phyloP scores from a whole-genome alignment of 2,888 invertebrate genomes.

The Hypselothyrea guttata region DNA sequence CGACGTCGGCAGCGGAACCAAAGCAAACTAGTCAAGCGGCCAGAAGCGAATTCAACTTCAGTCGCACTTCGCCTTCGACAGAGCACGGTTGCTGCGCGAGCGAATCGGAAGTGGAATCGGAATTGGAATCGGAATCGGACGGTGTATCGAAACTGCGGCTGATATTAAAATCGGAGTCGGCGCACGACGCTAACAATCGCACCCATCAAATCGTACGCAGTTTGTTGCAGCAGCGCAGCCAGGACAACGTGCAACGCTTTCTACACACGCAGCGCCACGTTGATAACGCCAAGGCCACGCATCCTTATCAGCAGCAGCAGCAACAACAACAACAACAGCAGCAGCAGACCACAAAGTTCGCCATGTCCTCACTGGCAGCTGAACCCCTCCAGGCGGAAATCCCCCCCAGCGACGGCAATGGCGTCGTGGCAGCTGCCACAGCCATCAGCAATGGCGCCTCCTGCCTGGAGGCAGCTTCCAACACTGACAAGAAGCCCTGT shows the following conservation, averaged over 20 bases:
- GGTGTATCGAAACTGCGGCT: constrained; percentile 7
- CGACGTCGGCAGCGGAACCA: constrained; percentile 37
- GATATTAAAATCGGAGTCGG: constrained; percentile 53
- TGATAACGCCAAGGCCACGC: constrained; percentile 40
- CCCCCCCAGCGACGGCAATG: constrained; percentile 28
- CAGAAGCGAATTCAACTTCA: constrained; percentile 57
- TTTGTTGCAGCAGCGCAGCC: constrained; percentile 55
- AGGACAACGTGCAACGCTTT: constrained; percentile 68
- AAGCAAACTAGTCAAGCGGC: constrained; percentile 66
- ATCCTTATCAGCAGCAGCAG: constrained; percentile 41
- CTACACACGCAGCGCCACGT: constrained; percentile 63
- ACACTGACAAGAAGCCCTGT: constrained; percentile 73
- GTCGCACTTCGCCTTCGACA: constrained; percentile 68
- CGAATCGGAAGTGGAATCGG: constrained; percentile 31
- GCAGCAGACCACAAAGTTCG: constrained; percentile 72
- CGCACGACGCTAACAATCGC: constrained; percentile 38
- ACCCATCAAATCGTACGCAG: constrained; percentile 37
- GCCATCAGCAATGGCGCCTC: constrained; percentile 36
- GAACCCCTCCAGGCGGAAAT: constrained; percentile 68
- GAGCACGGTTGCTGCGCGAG: constrained; percentile 64
- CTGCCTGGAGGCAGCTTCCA: constrained; percentile 53
- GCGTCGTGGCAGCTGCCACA: constrained; percentile 27
- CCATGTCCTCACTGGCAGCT: constrained; percentile 79
- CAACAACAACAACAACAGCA: constrained; percentile 27
- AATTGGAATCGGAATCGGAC: constrained; percentile 27